Percentiles rank a stretch among this genome's conserved stretches.
These are phyloP conservation scores for Microcebus murinus DNA, from an alignment of 2,113 vertebrate genomes.

Conservation along the genomic window DNA sequence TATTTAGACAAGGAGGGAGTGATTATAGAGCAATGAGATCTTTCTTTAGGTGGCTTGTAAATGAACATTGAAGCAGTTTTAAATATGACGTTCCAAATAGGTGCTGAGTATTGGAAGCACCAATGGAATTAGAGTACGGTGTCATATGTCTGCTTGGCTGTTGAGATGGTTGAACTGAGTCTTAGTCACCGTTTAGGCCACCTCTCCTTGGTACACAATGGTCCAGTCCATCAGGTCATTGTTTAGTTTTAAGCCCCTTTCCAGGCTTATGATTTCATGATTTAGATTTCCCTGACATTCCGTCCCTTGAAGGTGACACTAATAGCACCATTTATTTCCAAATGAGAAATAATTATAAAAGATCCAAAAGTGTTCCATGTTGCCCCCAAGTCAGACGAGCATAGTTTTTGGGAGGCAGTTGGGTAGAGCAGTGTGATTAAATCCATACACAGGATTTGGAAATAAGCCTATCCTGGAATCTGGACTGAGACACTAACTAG, in stretches of 20 bases:
- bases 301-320: background rate
- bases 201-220: background rate
- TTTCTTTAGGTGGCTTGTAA: background rate
- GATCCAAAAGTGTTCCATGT: background rate
- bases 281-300: background rate
- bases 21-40: background rate
- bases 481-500: background rate
- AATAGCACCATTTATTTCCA: background rate
- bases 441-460: background rate
- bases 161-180: background rate
- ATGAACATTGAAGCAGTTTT: background rate
- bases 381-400: background rate
- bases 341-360: background rate
- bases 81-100: background rate
- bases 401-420: background rate
- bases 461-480: background rate
- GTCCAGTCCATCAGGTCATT: background rate
- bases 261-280: background rate
- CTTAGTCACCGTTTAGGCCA: no score
- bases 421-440: background rate
- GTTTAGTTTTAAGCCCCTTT: background rate
- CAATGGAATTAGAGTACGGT: background rate
- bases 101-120: background rate
- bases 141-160: fast-evolving
- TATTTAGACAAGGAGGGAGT: background rate